Conservation (phyloP, 2,888 invertebrate genomes). For the Acleris cristana region DNA sequence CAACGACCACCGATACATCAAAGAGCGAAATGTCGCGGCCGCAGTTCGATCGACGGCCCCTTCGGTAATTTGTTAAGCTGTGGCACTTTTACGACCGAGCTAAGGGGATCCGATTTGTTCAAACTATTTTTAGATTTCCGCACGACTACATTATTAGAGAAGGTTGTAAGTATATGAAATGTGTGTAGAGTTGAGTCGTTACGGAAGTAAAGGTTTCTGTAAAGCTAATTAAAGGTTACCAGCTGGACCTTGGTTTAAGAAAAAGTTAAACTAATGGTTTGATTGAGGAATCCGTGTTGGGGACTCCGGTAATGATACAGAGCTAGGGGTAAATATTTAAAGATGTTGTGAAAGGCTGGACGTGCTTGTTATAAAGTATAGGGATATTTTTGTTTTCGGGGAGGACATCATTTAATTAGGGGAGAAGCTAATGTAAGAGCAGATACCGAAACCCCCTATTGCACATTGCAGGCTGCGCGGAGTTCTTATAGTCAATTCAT, state of each 20-base stretch:
- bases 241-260: constrained; percentile 29
- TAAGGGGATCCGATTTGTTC: constrained; percentile 62
- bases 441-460: too few relatives aligned
- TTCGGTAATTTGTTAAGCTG: constrained; percentile 63
- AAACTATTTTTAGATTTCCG: constrained; percentile 67
- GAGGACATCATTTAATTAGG: not conserved
- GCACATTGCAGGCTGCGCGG: too few relatives aligned
- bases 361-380: not conserved
- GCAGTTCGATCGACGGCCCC: constrained; percentile 40
- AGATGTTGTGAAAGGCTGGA: constrained; percentile 18
- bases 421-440: too few relatives aligned
- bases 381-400: not conserved
- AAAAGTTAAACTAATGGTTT: constrained; percentile 29
- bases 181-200: constrained; percentile 7
- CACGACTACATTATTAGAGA: constrained; percentile 42
- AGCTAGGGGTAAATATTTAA: constrained; percentile 23
- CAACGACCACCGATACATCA: constrained; percentile 22
- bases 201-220: not conserved
- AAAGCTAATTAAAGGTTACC: constrained; percentile 35
- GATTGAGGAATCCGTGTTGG: constrained; percentile 10
- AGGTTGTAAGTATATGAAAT: constrained; percentile 2
- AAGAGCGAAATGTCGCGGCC: constrained; percentile 18
- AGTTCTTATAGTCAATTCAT: too few relatives aligned
- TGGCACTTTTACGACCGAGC: constrained; percentile 56
- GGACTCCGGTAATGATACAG: not conserved